Percentiles rank a stretch among this genome's conserved stretches.
Evolutionary conservation across 1,140 invertebrate species (phyloP).

Genomic region (Orchestia grillus): DNA sequence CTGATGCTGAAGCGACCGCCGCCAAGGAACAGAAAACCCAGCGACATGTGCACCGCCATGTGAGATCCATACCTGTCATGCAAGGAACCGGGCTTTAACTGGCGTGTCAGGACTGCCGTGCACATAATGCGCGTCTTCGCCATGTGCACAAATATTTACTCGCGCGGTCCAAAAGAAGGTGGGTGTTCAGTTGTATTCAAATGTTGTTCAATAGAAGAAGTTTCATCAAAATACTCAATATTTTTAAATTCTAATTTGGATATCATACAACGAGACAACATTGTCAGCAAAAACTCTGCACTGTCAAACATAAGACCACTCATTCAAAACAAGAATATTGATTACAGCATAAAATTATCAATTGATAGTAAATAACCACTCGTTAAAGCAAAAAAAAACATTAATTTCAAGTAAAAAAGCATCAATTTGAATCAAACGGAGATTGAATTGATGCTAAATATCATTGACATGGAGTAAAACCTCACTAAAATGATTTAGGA

Average conservation of each 20-base stretch:
- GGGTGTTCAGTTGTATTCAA: no score
- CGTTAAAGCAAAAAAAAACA: not conserved
- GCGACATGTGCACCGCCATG: conserved; percentile 93
- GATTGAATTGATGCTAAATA: not conserved
- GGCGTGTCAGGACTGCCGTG: not conserved
- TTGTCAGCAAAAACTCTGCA: not conserved
- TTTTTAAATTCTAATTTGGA: no score
- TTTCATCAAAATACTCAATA: no score
- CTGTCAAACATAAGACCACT: not conserved
- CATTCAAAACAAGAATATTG: not conserved
- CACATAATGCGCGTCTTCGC: no score
- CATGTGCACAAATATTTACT: no score
- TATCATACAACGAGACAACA: no score
- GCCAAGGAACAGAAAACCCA: conserved; percentile 94
- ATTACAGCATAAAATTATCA: not conserved
- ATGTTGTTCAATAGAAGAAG: no score
- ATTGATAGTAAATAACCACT: not conserved
- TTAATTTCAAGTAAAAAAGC: not conserved
- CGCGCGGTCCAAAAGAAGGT: no score
- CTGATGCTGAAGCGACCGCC: conserved; percentile 90
- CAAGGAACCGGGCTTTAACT: not conserved
- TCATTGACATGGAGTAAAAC: not conserved
- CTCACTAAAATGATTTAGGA: no score
- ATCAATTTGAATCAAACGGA: not conserved
- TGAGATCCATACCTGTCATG: conserved; percentile 88